Percentiles rank a stretch among this genome's conserved stretches.
phyloP scores from a whole-genome alignment of 1,140 invertebrate genomes.

The Cyclina sinensis region DNA sequence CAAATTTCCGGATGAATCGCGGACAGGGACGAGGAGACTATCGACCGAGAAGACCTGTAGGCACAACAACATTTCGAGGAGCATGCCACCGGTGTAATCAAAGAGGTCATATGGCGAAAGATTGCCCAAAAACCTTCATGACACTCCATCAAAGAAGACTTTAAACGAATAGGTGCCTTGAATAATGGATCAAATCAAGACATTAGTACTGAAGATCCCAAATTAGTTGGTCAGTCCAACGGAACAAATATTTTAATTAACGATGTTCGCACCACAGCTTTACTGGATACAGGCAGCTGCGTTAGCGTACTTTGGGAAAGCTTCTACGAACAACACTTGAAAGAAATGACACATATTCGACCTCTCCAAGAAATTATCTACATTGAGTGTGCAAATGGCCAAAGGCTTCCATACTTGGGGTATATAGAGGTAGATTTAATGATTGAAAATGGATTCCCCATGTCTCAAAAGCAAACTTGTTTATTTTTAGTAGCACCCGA shows the following conservation, averaged over 20 bases:
- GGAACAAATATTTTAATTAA: neutral
- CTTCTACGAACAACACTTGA: conserved; percentile 31
- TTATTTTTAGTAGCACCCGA: neutral
- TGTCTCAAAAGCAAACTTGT: too few species aligned
- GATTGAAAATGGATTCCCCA: neutral
- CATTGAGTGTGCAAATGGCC: conserved; percentile 59
- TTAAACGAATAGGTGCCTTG: conserved; percentile 17
- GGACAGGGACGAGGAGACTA: neutral
- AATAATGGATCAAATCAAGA: neutral
- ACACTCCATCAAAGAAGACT: neutral
- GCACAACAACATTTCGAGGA: neutral
- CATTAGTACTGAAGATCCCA: neutral
- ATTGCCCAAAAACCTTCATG: neutral
- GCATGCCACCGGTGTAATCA: neutral
- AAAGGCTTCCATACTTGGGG: conserved; percentile 42
- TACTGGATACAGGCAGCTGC: conserved; percentile 54
- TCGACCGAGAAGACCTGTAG: neutral
- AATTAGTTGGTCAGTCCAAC: neutral
- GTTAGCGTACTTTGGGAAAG: conserved; percentile 46
- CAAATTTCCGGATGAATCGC: neutral
- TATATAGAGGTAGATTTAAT: conserved; percentile 38
- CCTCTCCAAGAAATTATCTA: conserved; percentile 30
- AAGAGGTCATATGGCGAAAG: conserved; percentile 14
- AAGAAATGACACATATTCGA: neutral
- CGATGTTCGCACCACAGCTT: neutral